A percentile compares a stretch with the other conserved stretches of the same genome.
Evolutionary conservation across 1,140 invertebrate genomes (phyloP).

Genomic region (Chironomus striatipennis): DNA sequence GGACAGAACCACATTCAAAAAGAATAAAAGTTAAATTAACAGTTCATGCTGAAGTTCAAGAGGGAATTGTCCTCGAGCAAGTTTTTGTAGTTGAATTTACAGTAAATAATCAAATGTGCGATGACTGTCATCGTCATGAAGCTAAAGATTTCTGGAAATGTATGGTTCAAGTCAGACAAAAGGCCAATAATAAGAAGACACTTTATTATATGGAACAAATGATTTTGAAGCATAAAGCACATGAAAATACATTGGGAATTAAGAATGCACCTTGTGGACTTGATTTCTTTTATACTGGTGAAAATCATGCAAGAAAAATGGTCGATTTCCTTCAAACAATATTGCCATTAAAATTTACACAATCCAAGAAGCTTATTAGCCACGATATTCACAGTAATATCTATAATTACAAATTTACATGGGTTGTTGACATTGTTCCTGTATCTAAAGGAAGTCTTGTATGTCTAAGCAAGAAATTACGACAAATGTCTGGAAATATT

Average conservation of each 20-base stretch:
- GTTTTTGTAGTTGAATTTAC: conserved; percentile 91
- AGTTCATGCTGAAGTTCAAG: conserved; percentile 89
- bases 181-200: conserved; percentile 92
- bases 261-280: conserved; percentile 92
- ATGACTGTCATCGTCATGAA: conserved; percentile 92
- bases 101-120: conserved; percentile 91
- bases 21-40: conserved; percentile 94
- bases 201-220: conserved; percentile 98
- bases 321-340: conserved; percentile 86
- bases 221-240: conserved; percentile 91
- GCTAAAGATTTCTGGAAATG: conserved; percentile 98
- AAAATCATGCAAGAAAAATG: conserved; percentile 89
- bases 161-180: conserved; percentile 75
- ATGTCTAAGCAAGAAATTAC: conserved; percentile 80
- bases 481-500: conserved; percentile 86
- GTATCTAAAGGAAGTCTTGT: conserved; percentile 95
- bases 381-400: conserved; percentile 96
- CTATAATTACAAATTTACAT: conserved; percentile 94
- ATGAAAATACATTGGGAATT: conserved; percentile 85
- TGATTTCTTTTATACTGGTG: conserved; percentile 90
- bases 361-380: conserved; percentile 92
- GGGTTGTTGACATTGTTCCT: conserved; percentile 92
- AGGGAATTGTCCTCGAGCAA: conserved; percentile 76
- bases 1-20: conserved; percentile 99
- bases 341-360: conserved; percentile 76